These are phyloP conservation scores for Pseudonaja textilis DNA, from an alignment of 2,113 vertebrate genomes.

Conservation along the genomic window DNA sequence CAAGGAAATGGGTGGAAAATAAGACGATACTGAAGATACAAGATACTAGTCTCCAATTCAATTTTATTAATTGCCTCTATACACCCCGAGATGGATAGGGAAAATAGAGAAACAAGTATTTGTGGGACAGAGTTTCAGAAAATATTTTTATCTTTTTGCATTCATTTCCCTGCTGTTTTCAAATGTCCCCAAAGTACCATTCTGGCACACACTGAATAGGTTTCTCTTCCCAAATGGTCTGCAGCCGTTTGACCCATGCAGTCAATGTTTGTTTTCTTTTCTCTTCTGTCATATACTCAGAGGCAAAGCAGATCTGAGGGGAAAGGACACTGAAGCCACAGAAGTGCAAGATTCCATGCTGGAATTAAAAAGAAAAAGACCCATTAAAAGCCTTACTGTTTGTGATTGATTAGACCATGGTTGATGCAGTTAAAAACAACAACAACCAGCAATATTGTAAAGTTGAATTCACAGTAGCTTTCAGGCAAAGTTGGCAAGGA, in stretches of 20 bases:
- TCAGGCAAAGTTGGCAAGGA: neutral
- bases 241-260: constrained; percentile 66
- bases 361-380: constrained; percentile 2
- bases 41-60: neutral
- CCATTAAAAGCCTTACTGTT: neutral
- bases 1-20: neutral
- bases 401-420: neutral
- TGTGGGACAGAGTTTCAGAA: neutral
- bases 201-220: constrained; percentile 67
- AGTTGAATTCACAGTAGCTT: neutral
- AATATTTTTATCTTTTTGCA: neutral
- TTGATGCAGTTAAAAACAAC: neutral
- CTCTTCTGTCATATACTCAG: constrained; percentile 50
- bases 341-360: constrained; percentile 74
- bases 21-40: neutral
- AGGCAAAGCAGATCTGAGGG: constrained; percentile 71
- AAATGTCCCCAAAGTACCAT: constrained; percentile 67
- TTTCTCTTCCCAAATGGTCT: constrained; percentile 69
- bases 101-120: neutral
- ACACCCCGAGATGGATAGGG: neutral
- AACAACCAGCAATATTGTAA: neutral
- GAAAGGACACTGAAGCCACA: constrained; percentile 71
- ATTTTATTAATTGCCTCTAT: neutral
- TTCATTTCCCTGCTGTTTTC: neutral
- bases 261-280: constrained; percentile 63